Evolutionary conservation across 2,888 invertebrate species (phyloP), one percentile per base, ranked within the genome.

Genomic region (Plusia festucae): DNA sequence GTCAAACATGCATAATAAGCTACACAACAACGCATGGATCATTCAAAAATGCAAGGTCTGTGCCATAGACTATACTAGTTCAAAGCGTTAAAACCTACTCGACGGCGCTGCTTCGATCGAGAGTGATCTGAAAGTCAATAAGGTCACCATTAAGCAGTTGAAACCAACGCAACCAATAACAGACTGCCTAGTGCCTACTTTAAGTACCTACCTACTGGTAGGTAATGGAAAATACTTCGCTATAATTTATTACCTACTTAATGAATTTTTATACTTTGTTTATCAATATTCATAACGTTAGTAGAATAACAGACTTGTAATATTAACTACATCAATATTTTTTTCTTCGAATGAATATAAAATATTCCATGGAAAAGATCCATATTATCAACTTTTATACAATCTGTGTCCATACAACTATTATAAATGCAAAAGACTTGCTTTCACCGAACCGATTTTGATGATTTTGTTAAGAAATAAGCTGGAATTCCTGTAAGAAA

Each of bases 111-210:
- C 20, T 49, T 49, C 20, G 18, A 7, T 49, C 46, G 46, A 49
- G 46, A 20, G 20, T 13, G 46, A 49, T 49, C 46, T 49, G 18
- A 49, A 49, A 49, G 46, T 49, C 46, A 49, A 49, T 20, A 20
- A 49, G 46, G 46, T 49, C 46, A 20, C 46, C 11, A 49, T 49
- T 20, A n/a, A 49, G 46, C 46, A 20, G 46, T 49, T 49, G 20
- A 4, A 49, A 49, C 46, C 46, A 49, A 49, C 44, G 20, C 20
- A 20, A 49, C 46, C 20, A 20, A 49, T 49, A 49, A 49, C 46
- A 49, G 46, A 20, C 46, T 49, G 46, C 46, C 20, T 49, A 49
- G 2, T 20, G 18, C 18, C n/a, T n/a, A n/a, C n/a, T n/a, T n/a
- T n/a, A n/a, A n/a, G n/a, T n/a, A n/a, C n/a, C n/a, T n/a, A n/a